Percentiles rank a stretch among this genome's conserved stretches.
phyloP scores from a whole-genome alignment of 1,140 invertebrate species.

The Himalopsyche phryganea region DNA sequence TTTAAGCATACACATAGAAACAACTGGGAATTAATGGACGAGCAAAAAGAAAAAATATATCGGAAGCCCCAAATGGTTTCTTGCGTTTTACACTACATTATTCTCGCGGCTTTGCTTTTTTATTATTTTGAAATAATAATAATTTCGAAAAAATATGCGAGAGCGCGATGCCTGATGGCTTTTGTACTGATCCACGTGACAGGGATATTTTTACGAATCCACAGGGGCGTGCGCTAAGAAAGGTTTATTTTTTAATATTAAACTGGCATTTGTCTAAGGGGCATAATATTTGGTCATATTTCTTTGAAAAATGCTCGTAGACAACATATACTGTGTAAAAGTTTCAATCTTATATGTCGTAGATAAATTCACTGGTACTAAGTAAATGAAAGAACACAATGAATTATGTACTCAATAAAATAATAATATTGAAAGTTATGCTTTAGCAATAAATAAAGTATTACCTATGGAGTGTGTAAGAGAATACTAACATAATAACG shows the following conservation, averaged over 20 bases:
- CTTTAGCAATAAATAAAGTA: no score
- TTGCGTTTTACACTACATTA: conserved; percentile 32
- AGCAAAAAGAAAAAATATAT: conserved; percentile 17
- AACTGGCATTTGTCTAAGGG: neutral
- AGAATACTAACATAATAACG: no score
- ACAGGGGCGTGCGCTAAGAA: neutral
- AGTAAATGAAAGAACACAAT: no score
- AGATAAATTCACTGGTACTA: no score
- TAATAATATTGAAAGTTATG: no score
- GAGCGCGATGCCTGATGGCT: conserved; percentile 3
- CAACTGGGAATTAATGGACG: conserved; percentile 22
- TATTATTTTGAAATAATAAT: conserved; percentile 20
- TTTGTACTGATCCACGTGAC: conserved; percentile 9
- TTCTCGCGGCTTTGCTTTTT: conserved; percentile 23
- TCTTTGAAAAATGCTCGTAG: no score
- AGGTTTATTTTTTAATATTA: neutral
- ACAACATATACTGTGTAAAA: no score
- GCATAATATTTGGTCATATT: no score
- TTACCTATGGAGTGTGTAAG: no score
- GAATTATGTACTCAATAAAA: no score
- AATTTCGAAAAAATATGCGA: conserved; percentile 20
- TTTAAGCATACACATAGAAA: neutral
- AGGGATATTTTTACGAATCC: conserved; percentile 11
- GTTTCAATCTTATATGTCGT: no score
- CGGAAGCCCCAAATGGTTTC: conserved; percentile 30